Conservation (phyloP, 2,113 vertebrate genomes). For the Sinocyclocheilus grahami region DNA sequence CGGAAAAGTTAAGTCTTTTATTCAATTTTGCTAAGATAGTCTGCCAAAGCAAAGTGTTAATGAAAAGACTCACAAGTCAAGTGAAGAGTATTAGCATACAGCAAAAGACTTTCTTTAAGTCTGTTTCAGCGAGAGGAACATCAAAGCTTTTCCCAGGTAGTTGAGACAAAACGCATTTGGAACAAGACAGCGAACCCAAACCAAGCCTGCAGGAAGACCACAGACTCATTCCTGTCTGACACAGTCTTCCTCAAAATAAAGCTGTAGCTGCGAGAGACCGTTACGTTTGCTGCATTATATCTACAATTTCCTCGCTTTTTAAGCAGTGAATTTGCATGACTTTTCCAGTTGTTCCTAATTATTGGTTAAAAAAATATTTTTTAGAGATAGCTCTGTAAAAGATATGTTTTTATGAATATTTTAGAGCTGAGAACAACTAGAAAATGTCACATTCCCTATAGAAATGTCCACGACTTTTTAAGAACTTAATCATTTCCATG, state of each 20-base stretch:
- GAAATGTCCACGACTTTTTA: neutral
- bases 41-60: constrained; percentile 70
- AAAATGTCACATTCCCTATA: neutral
- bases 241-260: constrained; percentile 33
- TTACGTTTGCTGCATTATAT: neutral
- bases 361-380: no score
- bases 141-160: constrained; percentile 67
- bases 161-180: constrained; percentile 68
- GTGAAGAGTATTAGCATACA: constrained; percentile 66
- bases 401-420: neutral
- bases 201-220: constrained; percentile 61
- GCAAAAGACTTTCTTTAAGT: constrained; percentile 56
- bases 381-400: neutral
- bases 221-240: neutral
- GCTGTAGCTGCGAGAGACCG: constrained; percentile 36
- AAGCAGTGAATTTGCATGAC: no score
- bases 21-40: constrained; percentile 54
- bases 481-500: no score
- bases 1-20: constrained; percentile 42
- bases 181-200: constrained; percentile 60
- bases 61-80: constrained; percentile 64
- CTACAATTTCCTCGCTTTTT: neutral
- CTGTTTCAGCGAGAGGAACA: constrained; percentile 62
- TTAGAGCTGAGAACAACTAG: neutral
- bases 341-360: no score